These are phyloP conservation scores for Baronia brevicornis DNA, from an alignment of 2,888 invertebrate genomes.

Conservation along the genomic window DNA sequence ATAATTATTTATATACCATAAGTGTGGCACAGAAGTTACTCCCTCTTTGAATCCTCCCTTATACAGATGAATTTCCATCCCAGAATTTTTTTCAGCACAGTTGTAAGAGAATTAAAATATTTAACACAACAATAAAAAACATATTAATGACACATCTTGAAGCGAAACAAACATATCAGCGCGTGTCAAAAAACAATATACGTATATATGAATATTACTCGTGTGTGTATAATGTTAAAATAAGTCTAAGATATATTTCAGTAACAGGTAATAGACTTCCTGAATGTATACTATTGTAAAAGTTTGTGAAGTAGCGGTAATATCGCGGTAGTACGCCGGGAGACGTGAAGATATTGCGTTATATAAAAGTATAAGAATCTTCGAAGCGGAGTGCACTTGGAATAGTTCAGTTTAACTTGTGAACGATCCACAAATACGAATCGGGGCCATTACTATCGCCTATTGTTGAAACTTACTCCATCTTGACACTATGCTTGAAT, in stretches of 20 bases:
- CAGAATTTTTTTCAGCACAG: too few relatives aligned
- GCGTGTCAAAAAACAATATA: too few relatives aligned
- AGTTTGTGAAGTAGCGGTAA: slow-evolving; percentile 41
- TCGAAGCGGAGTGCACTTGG: slow-evolving; percentile 35
- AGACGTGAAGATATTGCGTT: slow-evolving; percentile 50
- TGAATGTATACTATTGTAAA: slow-evolving; percentile 26
- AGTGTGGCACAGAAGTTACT: too few relatives aligned
- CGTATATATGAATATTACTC: too few relatives aligned
- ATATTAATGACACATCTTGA: too few relatives aligned
- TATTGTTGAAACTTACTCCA: slow-evolving; percentile 19
- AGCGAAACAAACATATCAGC: too few relatives aligned
- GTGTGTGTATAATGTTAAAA: too few relatives aligned
- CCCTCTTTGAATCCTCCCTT: too few relatives aligned
- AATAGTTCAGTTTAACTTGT: slow-evolving; percentile 43
- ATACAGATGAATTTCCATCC: too few relatives aligned
- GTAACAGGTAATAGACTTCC: slow-evolving; percentile 3
- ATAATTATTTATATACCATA: too few relatives aligned
- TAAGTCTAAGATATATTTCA: neutral
- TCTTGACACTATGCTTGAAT: slow-evolving; percentile 15
- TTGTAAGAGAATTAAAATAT: too few relatives aligned
- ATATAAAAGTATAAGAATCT: slow-evolving; percentile 52
- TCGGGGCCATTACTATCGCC: slow-evolving; percentile 17
- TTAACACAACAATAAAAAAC: too few relatives aligned
- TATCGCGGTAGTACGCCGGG: slow-evolving; percentile 30
- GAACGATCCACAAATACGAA: slow-evolving; percentile 33